phyloP scores from a whole-genome alignment of 2,113 vertebrate genomes.

The Athene noctua region DNA sequence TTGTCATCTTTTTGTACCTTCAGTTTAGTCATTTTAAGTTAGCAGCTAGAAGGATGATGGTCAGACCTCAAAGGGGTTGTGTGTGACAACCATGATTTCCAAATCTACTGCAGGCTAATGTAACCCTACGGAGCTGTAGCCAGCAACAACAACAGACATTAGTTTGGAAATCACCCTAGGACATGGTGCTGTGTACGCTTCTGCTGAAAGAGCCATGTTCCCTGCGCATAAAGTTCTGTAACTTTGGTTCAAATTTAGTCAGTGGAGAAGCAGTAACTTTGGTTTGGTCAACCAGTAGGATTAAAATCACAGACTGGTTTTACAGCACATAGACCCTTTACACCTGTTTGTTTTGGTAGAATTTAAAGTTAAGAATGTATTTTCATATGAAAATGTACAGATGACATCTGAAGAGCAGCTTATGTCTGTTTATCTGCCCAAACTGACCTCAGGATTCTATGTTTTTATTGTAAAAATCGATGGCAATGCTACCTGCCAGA shows the following conservation, averaged over 20 bases:
- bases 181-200: neutral
- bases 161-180: neutral
- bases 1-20: neutral
- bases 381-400: neutral
- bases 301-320: neutral
- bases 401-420: neutral
- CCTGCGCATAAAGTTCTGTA: neutral
- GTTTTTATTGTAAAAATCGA: neutral
- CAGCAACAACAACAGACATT: neutral
- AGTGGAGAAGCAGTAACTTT: neutral
- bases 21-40: neutral
- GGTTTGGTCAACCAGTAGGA: neutral
- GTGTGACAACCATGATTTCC: neutral
- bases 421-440: neutral
- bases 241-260: neutral
- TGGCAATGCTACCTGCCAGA: neutral
- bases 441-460: neutral
- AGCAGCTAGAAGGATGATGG: neutral
- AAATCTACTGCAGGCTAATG: neutral
- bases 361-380: neutral
- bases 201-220: neutral
- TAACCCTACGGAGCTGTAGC: neutral
- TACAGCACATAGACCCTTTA: neutral
- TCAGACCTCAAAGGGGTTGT: neutral
- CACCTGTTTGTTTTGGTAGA: neutral